Conservation (phyloP, 2,113 vertebrate genomes). For the Phasianus colchicus region DNA sequence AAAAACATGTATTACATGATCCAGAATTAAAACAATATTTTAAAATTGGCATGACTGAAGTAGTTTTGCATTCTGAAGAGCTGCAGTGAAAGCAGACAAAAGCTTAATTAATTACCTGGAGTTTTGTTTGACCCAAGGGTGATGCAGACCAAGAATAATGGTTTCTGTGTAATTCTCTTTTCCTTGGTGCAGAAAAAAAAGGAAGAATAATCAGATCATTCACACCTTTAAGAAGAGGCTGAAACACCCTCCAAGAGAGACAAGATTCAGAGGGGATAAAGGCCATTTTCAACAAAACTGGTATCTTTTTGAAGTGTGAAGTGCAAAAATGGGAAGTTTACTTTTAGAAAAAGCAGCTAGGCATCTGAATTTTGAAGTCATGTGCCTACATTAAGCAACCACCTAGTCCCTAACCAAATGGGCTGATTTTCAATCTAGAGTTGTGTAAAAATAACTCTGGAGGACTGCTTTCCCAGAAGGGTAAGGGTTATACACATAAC, state of each 20-base stretch:
- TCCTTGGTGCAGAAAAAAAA: neutral
- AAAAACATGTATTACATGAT: neutral
- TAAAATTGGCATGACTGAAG: neutral
- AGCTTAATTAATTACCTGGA: neutral
- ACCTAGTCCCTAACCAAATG: neutral
- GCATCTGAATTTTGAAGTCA: slow-evolving; percentile 8
- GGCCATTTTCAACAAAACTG: neutral
- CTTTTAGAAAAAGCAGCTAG: neutral
- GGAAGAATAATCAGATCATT: neutral
- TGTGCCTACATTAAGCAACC: neutral
- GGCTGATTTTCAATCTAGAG: neutral
- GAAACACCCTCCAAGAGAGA: neutral
- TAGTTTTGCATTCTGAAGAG: neutral
- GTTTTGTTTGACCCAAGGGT: neutral
- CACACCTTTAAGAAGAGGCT: neutral
- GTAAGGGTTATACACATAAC: neutral
- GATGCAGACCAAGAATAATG: neutral
- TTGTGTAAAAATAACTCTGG: slow-evolving; percentile 34
- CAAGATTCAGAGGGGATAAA: neutral
- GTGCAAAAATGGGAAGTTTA: neutral
- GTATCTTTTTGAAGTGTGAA: neutral
- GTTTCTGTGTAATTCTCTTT: neutral
- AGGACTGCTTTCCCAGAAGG: neutral
- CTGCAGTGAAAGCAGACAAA: neutral
- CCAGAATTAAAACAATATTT: neutral